These are phyloP conservation scores for Cromileptes altivelis DNA, from an alignment of 2,113 vertebrate genomes.

Conservation along the genomic window DNA sequence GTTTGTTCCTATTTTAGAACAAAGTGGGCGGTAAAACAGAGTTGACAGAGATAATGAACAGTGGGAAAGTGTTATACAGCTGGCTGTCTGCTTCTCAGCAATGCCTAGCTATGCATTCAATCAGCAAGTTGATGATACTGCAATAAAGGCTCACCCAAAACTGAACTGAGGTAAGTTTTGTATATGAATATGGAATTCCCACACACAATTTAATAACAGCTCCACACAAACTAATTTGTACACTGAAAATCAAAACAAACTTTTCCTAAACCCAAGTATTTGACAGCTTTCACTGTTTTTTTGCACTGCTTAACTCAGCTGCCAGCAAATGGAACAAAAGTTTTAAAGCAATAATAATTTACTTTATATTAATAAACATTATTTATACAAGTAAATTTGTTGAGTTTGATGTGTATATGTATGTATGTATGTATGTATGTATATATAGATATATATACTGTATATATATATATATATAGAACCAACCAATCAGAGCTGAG, in stretches of 20 bases:
- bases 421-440: too few species aligned
- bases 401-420: too few species aligned
- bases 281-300: not conserved
- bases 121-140: not conserved
- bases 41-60: constrained; percentile 35
- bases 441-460: too few species aligned
- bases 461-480: too few species aligned
- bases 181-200: not conserved
- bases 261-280: not conserved
- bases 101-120: constrained; percentile 16
- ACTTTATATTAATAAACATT: too few species aligned
- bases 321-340: not conserved
- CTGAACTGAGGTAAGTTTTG: not conserved
- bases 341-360: too few species aligned
- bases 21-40: constrained; percentile 42
- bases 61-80: not conserved
- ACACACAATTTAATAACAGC: too few species aligned
- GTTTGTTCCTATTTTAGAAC: constrained; percentile 50
- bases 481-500: too few species aligned
- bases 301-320: not conserved
- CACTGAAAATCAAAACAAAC: not conserved
- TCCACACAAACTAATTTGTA: not conserved
- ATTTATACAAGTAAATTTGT: too few species aligned
- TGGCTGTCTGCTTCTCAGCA: constrained; percentile 17
- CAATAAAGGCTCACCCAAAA: not conserved